Evolutionary conservation across 2,113 vertebrate genomes (phyloP).

Genomic region (Dryoscopus gambensis): DNA sequence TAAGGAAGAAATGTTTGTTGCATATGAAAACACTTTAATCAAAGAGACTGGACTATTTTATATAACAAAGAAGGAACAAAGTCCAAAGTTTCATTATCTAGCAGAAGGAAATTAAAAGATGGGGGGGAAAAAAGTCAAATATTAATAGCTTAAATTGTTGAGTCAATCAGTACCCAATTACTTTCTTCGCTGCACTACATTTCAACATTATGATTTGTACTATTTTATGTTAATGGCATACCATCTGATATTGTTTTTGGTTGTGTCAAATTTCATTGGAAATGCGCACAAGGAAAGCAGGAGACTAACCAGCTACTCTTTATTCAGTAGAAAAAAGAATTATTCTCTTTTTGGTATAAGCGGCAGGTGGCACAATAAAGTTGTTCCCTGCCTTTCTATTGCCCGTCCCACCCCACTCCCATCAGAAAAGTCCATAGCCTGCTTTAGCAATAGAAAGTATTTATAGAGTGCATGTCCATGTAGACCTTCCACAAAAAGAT

Average conservation of each 20-base stretch:
- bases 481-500: background rate
- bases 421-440: background rate
- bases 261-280: background rate
- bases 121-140: fast-evolving
- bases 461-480: background rate
- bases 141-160: background rate
- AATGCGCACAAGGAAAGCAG: background rate
- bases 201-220: background rate
- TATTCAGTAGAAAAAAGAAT: background rate
- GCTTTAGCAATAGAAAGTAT: background rate
- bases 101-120: background rate
- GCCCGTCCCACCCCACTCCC: background rate
- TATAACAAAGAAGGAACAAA: background rate
- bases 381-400: background rate
- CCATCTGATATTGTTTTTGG: background rate
- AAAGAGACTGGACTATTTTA: background rate
- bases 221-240: background rate
- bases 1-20: background rate
- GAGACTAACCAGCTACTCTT: background rate
- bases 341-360: background rate
- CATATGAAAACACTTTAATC: background rate
- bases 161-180: background rate
- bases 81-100: background rate
- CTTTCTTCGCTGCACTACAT: background rate
- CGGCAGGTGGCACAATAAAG: background rate